Evolutionary conservation across 2,888 invertebrate species (phyloP).

Genomic region (Synanthedon tipuliformis): DNA sequence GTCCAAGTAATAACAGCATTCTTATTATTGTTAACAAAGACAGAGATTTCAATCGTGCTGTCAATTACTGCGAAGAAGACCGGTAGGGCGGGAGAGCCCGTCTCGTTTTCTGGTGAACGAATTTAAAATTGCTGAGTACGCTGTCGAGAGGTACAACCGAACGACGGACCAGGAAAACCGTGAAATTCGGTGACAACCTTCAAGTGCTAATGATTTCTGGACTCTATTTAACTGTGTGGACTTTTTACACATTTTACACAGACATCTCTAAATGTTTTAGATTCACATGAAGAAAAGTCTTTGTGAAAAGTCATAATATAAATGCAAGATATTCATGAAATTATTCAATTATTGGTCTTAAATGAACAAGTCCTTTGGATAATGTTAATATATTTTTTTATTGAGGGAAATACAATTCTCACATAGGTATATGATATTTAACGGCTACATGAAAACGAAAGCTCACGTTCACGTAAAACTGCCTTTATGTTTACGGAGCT

Average conservation of each 20-base stretch:
- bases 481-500: slow-evolving; percentile 11
- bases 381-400: not conserved
- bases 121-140: not conserved
- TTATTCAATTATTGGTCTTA: no score
- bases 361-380: no score
- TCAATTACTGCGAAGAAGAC: not conserved
- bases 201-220: not conserved
- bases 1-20: no score
- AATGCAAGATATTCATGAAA: no score
- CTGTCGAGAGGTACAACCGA: not conserved
- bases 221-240: no score
- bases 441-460: slow-evolving; percentile 22
- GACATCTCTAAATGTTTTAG: no score
- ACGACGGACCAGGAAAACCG: not conserved
- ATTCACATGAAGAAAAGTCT: no score
- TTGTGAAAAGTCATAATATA: no score
- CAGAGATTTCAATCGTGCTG: not conserved
- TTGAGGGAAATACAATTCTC: not conserved
- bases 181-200: not conserved
- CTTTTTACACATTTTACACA: no score
- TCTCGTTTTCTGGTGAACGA: not conserved
- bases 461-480: slow-evolving; percentile 20
- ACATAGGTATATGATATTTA: slow-evolving; percentile 13
- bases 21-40: no score
- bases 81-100: not conserved